Percentiles rank a stretch among this genome's conserved stretches.
Conservation (phyloP, 2,113 vertebrate genomes). For the Lepus timidus region DNA sequence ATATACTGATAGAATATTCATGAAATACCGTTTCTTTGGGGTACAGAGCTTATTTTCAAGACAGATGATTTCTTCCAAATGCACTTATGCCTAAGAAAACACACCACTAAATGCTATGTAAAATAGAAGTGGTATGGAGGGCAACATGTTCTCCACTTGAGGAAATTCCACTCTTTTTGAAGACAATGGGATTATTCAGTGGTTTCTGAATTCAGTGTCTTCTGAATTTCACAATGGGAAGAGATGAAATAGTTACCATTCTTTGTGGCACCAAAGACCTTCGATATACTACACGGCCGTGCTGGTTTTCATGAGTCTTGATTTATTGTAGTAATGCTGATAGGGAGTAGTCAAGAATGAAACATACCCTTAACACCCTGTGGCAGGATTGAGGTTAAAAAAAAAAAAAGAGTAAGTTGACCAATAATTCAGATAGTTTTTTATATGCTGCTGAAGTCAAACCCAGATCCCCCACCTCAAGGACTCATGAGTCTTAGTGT, state of each 20-base stretch:
- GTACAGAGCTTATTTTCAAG: not conserved
- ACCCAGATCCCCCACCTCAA: not conserved
- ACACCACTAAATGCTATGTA: not conserved
- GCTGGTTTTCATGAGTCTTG: not conserved
- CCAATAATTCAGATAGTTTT: not conserved
- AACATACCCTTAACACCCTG: not conserved
- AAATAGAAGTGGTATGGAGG: not conserved
- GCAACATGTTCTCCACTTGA: not conserved
- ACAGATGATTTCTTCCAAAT: not conserved
- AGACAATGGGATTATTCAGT: not conserved
- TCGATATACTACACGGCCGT: not conserved
- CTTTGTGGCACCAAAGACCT: not conserved
- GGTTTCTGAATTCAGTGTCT: too few relatives aligned
- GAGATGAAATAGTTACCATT: not conserved
- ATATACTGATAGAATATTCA: not conserved
- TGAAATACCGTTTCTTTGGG: not conserved
- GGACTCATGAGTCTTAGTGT: not conserved
- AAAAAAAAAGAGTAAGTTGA: constrained; percentile 15
- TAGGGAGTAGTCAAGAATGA: not conserved
- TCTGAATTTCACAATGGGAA: not conserved
- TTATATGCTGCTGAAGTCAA: not conserved
- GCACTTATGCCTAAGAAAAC: not conserved
- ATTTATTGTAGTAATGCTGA: not conserved
- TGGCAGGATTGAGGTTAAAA: not conserved
- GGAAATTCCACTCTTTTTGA: not conserved